Evolutionary conservation across 2,797 vertebrate genomes (phyloP), one percentile per base, ranked within the genome.

Genomic region (Bradypus variegatus): DNA sequence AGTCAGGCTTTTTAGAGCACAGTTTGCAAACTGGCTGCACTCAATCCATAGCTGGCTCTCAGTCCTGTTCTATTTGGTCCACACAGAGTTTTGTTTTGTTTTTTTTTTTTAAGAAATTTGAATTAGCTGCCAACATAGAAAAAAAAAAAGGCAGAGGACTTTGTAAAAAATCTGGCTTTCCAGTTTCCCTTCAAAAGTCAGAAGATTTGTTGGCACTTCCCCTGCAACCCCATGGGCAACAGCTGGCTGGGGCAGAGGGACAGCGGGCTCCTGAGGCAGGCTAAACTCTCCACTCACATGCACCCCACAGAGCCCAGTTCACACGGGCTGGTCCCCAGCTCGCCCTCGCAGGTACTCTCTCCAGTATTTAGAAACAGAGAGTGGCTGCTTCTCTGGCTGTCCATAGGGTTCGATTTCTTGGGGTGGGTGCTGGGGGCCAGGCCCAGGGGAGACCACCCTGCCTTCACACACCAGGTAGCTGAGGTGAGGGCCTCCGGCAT

Each of bases 121-220:
- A 95, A 95, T 94, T 82, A 93, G 93, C 93, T 90, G 88, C 94
- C 94, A 94, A 90, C 65, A 65, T 64, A 86, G 76, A 93, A 76
- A 92, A 67, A 29, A 31, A 31, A 18, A 15, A 33, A 94, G 83
- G 90, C 95, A 88, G 73, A 65, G 94, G 93, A 94, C 87, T 93
- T 88, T 67, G 86, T 78, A 89, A 79, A 70, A 86, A 90, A 88
- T 36, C 50, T 92, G 90, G 90, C 94, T 93, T 16, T 60, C 79
- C 27, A 81, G 80, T 38, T 91, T 92, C 86, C 89, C 90, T 88
- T 72, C 67, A 76, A 91, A 94, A 92, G 78, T 79, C 45, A 88
- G 65, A 91, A 84, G 80, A 75, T 76, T 88, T 45, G 86, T 84
- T 27, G 79, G 80, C 89, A 86, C 53, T 64, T 83, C 73, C 65